These are phyloP conservation scores for Xestia sexstrigata DNA, from an alignment of 2,888 invertebrate species.

Conservation along the genomic window DNA sequence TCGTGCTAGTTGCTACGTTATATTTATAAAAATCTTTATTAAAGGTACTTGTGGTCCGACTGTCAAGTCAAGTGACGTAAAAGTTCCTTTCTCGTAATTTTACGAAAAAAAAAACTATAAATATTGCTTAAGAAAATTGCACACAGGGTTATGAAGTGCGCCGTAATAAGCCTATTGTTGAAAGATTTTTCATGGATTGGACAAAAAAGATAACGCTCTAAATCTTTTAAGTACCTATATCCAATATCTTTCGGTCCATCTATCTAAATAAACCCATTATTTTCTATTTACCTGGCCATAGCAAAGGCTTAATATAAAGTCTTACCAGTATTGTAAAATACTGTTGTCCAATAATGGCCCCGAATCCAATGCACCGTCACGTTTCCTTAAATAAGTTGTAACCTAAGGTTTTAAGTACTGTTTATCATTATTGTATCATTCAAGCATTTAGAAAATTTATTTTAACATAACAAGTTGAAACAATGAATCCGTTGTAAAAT, in stretches of 20 bases:
- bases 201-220: not conserved
- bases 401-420: conserved; percentile 10
- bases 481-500: not conserved
- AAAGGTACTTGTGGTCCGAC: too few species aligned
- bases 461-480: not conserved
- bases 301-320: conserved; percentile 23
- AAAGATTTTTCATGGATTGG: not conserved
- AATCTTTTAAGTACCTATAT: not conserved
- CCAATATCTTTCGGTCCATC: not conserved
- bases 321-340: conserved; percentile 49
- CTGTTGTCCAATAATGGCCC: conserved; percentile 35
- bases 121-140: not conserved
- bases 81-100: not conserved
- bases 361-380: conserved; percentile 47
- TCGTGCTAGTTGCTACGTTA: not conserved
- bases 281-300: conserved; percentile 25
- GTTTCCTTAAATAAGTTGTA: conserved; percentile 37
- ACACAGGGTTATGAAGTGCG: not conserved
- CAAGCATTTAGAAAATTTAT: not conserved
- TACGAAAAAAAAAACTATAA: not conserved
- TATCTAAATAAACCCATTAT: conserved; percentile 28
- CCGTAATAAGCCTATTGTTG: not conserved
- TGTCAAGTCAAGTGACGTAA: not conserved
- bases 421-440: conserved; percentile 21
- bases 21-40: not conserved